phyloP scores from a whole-genome alignment of 2,797 vertebrate species.

The Rhadinocentrus ornatus region DNA sequence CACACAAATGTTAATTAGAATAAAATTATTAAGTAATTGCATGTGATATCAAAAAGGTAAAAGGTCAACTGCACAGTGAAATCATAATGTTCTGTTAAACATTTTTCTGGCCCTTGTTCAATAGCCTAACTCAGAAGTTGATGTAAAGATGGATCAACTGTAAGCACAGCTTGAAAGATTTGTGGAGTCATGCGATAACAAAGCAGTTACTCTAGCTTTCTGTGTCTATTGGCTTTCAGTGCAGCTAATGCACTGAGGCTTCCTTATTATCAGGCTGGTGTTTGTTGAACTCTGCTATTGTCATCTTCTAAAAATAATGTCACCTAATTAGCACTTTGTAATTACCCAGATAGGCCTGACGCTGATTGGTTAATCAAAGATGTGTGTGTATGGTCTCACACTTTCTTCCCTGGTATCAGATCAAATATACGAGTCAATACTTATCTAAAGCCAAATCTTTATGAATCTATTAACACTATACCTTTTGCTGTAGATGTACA shows the following conservation, averaged over 20 bases:
- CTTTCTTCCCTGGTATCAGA: conserved; percentile 2
- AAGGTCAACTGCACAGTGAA: conserved; percentile 6
- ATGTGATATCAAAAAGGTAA: background rate
- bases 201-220: background rate
- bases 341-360: conserved; percentile 52
- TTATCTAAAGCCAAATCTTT: conserved; percentile 5
- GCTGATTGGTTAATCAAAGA: conserved; percentile 61
- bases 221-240: conserved; percentile 6
- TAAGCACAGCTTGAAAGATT: background rate
- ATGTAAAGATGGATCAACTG: background rate
- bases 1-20: background rate
- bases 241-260: conserved; percentile 5
- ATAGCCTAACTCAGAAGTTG: background rate
- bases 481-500: conserved; percentile 25
- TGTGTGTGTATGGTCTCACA: conserved; percentile 11
- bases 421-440: conserved; percentile 1
- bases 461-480: conserved; percentile 11
- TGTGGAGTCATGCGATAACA: background rate
- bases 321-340: conserved; percentile 68
- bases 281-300: conserved; percentile 25
- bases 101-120: background rate
- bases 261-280: conserved; percentile 15
- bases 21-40: background rate
- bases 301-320: conserved; percentile 63
- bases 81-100: background rate